Conservation (phyloP, 2,113 vertebrate species). For the Puntigrus tetrazona region DNA sequence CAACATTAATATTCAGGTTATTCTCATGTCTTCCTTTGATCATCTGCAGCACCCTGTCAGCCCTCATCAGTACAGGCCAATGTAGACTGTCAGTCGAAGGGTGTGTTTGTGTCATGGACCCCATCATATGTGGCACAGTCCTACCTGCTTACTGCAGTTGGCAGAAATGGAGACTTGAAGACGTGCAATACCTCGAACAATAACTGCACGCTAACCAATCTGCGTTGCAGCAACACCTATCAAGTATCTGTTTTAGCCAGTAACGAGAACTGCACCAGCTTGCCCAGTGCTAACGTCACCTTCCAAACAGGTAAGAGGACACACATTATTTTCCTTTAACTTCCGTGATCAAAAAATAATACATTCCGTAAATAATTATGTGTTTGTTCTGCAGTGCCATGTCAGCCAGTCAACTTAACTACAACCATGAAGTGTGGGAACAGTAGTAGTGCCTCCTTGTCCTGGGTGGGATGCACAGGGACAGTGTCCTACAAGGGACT, state of each 20-base stretch:
- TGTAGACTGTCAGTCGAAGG: slow-evolving; percentile 58
- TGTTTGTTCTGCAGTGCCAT: slow-evolving; percentile 66
- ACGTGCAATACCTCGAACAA: slow-evolving; percentile 60
- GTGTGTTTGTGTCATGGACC: slow-evolving; percentile 66
- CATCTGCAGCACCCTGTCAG: slow-evolving; percentile 67
- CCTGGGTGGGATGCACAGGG: slow-evolving; percentile 62
- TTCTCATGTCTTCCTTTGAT: not conserved
- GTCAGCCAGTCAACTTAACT: slow-evolving; percentile 65
- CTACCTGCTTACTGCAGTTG: slow-evolving; percentile 61
- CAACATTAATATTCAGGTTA: not conserved
- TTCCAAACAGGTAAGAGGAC: slow-evolving; percentile 63
- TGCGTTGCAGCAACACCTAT: slow-evolving; percentile 70
- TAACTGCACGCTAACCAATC: slow-evolving; percentile 64
- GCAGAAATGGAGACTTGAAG: slow-evolving; percentile 50
- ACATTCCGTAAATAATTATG: not conserved
- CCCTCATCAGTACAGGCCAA: slow-evolving; percentile 52
- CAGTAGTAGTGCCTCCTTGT: slow-evolving; percentile 63
- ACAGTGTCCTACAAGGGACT: slow-evolving; percentile 63
- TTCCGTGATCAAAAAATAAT: no score
- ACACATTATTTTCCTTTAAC: not conserved
- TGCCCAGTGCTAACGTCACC: slow-evolving; percentile 55
- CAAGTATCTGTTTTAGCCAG: slow-evolving; percentile 61
- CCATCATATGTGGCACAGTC: slow-evolving; percentile 59
- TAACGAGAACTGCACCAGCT: slow-evolving; percentile 68
- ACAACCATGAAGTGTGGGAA: slow-evolving; percentile 65